Evolutionary conservation across 2,888 invertebrate species (phyloP).

Genomic region (Lamellibrachia satsuma): DNA sequence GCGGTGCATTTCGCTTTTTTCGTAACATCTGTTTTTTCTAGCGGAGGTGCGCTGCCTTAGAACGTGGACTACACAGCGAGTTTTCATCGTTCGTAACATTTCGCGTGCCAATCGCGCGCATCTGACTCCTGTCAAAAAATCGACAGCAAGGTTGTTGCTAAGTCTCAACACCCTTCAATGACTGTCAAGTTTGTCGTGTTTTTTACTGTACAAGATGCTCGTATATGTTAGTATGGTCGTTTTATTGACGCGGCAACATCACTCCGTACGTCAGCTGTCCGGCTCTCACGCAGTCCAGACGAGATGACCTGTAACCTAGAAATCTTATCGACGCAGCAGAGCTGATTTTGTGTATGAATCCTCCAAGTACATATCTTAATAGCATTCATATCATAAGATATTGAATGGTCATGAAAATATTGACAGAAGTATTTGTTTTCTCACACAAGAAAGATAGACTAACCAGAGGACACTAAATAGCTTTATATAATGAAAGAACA

Average conservation of each 20-base stretch:
- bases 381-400: too few species aligned
- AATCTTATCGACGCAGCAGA: too few species aligned
- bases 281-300: too few species aligned
- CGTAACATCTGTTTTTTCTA: background rate
- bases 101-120: background rate
- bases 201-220: background rate
- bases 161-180: background rate
- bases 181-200: background rate
- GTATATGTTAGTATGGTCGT: background rate
- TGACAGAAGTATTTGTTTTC: too few species aligned
- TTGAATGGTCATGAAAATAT: too few species aligned
- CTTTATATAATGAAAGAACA: too few species aligned
- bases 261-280: background rate
- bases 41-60: background rate
- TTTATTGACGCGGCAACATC: background rate
- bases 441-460: too few species aligned
- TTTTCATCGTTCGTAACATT: background rate
- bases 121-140: background rate
- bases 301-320: too few species aligned
- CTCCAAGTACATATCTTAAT: too few species aligned
- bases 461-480: too few species aligned
- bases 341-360: too few species aligned
- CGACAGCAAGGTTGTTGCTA: background rate
- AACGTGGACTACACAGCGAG: background rate
- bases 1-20: background rate